A percentile compares a stretch with the other conserved stretches of the same genome.
These are phyloP conservation scores for Cristatella mucedo DNA, from an alignment of 2,888 invertebrate species.

Conservation along the genomic window DNA sequence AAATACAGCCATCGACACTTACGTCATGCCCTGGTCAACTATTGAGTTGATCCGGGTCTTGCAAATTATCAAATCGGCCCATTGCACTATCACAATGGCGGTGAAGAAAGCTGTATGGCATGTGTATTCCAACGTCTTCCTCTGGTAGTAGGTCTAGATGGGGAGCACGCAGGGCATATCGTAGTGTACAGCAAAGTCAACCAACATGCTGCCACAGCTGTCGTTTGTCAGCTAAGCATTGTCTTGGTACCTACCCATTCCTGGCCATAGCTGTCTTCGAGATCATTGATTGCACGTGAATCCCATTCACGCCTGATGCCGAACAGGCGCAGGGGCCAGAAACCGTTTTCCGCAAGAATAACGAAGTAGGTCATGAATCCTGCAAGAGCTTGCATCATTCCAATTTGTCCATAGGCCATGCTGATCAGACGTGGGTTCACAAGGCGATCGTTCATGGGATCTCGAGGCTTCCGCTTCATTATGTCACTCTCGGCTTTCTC, in stretches of 20 bases:
- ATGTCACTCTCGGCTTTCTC: conserved; percentile 74
- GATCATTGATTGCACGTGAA: conserved; percentile 86
- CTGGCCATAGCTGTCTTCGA: conserved; percentile 88
- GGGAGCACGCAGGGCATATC: not conserved
- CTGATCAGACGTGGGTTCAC: conserved; percentile 71
- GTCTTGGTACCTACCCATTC: conserved; percentile 51
- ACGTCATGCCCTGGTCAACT: conserved; percentile 88
- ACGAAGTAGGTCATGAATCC: conserved; percentile 97
- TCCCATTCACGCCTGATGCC: conserved; percentile 91
- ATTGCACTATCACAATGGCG: conserved; percentile 12
- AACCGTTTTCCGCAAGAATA: conserved; percentile 96
- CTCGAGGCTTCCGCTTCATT: conserved; percentile 72
- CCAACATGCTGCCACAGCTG: too few relatives aligned
- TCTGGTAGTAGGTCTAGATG: conserved; percentile 10
- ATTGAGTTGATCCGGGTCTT: conserved; percentile 53
- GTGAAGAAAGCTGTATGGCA: conserved; percentile 12
- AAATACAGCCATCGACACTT: too few relatives aligned
- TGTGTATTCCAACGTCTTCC: conserved; percentile 12
- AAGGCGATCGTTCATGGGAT: conserved; percentile 68
- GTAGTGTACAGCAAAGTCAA: not conserved
- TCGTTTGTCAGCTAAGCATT: not conserved
- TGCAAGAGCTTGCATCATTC: conserved; percentile 95
- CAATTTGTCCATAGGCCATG: conserved; percentile 94
- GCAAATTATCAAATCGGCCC: conserved; percentile 12
- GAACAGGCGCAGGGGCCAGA: conserved; percentile 66